phyloP scores from a whole-genome alignment of 2,797 vertebrate genomes.

The Poeciliopsis turneri region DNA sequence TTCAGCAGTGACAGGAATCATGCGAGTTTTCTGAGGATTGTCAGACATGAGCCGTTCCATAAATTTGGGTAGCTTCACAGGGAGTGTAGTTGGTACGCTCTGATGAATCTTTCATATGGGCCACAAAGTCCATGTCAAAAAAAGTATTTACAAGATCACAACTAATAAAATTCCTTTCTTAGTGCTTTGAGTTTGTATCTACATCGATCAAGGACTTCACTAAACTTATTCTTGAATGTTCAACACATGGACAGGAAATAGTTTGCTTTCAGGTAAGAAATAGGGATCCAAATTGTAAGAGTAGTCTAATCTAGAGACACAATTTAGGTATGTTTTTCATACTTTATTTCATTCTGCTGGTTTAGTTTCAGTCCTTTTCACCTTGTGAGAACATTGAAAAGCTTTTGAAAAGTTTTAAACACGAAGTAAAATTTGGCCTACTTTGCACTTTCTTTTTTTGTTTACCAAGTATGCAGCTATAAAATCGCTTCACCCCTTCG shows the following conservation, averaged over 20 bases:
- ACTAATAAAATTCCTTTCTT: neutral
- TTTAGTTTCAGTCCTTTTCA: neutral
- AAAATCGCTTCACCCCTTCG: neutral
- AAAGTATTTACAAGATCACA: neutral
- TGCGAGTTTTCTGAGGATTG: no score
- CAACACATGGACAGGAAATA: neutral
- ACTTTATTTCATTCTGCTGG: neutral
- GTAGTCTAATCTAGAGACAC: neutral
- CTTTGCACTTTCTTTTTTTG: neutral
- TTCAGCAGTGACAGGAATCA: no score
- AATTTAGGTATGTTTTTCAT: neutral
- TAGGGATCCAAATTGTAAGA: neutral
- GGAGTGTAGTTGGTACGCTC: no score
- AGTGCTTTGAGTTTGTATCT: neutral
- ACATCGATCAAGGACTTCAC: neutral
- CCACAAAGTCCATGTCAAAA: no score
- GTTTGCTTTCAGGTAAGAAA: neutral
- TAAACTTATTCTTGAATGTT: neutral
- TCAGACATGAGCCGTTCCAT: no score
- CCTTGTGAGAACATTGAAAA: neutral
- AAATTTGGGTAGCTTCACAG: no score
- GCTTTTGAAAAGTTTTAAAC: neutral
- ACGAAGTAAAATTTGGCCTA: neutral
- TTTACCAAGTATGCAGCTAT: neutral
- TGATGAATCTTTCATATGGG: no score